A percentile compares a stretch with the other conserved stretches of the same genome.
Evolutionary conservation across 2,888 invertebrate species (phyloP).

Genomic region (Leucoma salicis): DNA sequence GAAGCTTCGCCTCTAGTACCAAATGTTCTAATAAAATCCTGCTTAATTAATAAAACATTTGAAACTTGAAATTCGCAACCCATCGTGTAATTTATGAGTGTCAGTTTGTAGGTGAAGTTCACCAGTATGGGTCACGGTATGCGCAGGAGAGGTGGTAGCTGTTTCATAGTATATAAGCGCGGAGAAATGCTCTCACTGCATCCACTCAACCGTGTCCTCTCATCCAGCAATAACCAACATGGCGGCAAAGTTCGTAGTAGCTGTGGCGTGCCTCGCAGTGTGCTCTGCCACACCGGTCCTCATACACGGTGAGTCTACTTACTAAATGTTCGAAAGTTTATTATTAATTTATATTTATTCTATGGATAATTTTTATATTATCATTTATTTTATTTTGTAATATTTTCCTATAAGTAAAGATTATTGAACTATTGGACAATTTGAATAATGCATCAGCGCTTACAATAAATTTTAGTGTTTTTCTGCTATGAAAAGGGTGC

Average conservation of each 20-base stretch:
- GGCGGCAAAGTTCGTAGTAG: slow-evolving; percentile 66
- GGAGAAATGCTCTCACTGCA: slow-evolving; percentile 79
- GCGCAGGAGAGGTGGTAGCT: slow-evolving; percentile 48
- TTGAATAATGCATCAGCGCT: no score
- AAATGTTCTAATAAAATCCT: slow-evolving; percentile 27
- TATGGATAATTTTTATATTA: no score
- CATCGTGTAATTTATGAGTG: slow-evolving; percentile 65
- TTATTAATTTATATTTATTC: no score
- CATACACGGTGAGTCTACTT: slow-evolving; percentile 59
- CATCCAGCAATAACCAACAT: slow-evolving; percentile 47
- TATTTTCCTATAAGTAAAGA: no score
- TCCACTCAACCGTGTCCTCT: slow-evolving; percentile 64
- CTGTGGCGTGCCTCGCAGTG: slow-evolving; percentile 57
- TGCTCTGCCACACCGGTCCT: slow-evolving; percentile 61
- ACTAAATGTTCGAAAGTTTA: background rate
- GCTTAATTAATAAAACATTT: slow-evolving; percentile 13
- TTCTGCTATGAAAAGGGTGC: no score
- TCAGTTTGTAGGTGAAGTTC: slow-evolving; percentile 73
- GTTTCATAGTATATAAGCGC: slow-evolving; percentile 62
- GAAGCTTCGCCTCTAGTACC: slow-evolving; percentile 5
- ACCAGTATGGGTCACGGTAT: slow-evolving; percentile 56
- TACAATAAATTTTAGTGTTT: no score
- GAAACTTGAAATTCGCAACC: slow-evolving; percentile 43
- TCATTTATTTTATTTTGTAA: no score
- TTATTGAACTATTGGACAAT: no score